phyloP scores from a whole-genome alignment of 2,888 invertebrate species.

The Alsophila aescularia region DNA sequence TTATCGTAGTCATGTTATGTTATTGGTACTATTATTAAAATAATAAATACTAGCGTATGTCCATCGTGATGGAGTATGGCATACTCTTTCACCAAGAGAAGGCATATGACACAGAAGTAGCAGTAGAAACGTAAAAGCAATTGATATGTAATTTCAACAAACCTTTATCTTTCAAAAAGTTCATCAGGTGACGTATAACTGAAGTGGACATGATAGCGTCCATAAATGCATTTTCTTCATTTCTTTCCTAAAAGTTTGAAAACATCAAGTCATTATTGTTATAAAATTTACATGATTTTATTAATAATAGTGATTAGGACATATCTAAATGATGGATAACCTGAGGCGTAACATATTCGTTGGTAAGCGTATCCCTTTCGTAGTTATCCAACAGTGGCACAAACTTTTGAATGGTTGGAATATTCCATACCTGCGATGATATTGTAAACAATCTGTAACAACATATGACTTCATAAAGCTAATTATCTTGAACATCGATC shows the following conservation, averaged over 20 bases:
- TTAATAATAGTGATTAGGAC: not conserved
- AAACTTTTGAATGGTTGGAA: slow-evolving; percentile 90
- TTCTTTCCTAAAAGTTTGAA: slow-evolving; percentile 82
- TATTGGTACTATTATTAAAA: too few species aligned
- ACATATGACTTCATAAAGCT: not conserved
- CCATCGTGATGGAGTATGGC: too few species aligned
- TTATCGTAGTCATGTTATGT: not conserved
- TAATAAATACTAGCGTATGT: too few species aligned
- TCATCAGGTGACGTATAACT: slow-evolving; percentile 89
- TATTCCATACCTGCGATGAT: slow-evolving; percentile 85
- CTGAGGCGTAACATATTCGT: slow-evolving; percentile 90
- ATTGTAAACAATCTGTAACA: slow-evolving; percentile 87
- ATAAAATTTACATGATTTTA: not conserved
- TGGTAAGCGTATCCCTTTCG: slow-evolving; percentile 88
- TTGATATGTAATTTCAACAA: too few species aligned
- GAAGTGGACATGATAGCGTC: slow-evolving; percentile 90
- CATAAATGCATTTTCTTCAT: slow-evolving; percentile 91
- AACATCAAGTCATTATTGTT: not conserved
- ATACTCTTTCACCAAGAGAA: too few species aligned
- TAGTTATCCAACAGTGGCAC: slow-evolving; percentile 93
- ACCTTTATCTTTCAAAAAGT: slow-evolving; percentile 87
- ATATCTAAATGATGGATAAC: slow-evolving; percentile 45
- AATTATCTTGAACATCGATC: slow-evolving; percentile 14
- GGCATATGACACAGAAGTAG: too few species aligned
- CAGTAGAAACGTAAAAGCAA: too few species aligned